Evolutionary conservation across 1,140 invertebrate genomes (phyloP), one percentile per base, ranked within the genome.

Genomic region (Formica selysi): DNA sequence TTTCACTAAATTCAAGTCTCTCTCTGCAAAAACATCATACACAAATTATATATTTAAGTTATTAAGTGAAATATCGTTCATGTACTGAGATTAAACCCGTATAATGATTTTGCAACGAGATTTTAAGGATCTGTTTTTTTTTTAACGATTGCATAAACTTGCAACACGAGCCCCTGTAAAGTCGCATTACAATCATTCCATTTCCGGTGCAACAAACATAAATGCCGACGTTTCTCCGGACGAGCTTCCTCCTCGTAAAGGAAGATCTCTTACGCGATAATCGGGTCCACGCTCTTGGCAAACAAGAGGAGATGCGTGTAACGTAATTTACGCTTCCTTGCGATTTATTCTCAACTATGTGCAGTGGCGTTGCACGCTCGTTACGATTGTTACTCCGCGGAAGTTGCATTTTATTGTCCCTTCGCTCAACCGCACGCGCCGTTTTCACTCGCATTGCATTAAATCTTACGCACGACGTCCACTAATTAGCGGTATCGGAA

Each of bases 361-460:
- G 80, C 59, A n/a, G 62, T 48, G 64, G 54, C 57, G 44, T 81
- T 61, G 87, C 67, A 85, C 70, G 22, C 84, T 89, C 88, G 87
- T 89, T 76, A 85, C 76, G 48, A 89, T 89, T 89, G 87, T 89
- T 54, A 61, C 54, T 26, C 54, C 41, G 36, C 74, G 83, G 61
- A 89, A 86, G 16, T 71, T 83, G 79, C 79, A 74, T 83, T 74
- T 83, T 83, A 83, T 83, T 83, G 79, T 83, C 79, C 57, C 79
- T 38, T 29, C 48, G 38, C 32, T 67, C 32, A n/a, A 48, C 67
- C 36, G 44, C 67, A 13, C 32, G 54, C 54, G 79, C 26, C 54
- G 67, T 83, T 83, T 83, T 83, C 68, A 83, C 79, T 73, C 19
- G 67, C 36, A 36, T 62, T 61, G 41, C 59, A 36, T 83, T 83